Base-by-base conservation (phyloP, 2,113 vertebrate species). In the Brachionichthys hirsutus region DNA sequence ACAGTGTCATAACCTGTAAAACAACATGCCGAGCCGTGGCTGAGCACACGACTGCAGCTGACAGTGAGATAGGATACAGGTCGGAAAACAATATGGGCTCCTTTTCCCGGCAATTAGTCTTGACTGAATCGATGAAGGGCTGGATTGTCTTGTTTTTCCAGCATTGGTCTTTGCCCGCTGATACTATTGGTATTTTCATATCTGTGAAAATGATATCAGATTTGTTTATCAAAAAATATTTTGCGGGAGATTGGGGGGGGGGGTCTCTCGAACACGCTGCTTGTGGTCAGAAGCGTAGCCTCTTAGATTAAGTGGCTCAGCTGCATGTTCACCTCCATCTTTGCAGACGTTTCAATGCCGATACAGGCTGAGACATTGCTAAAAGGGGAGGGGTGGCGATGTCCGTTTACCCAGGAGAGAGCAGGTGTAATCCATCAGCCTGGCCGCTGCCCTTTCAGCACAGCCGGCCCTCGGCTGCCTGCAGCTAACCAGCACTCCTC, bases 281-380 rank as follows among this genome's bases (percentile, higher is more conserved):
- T 74, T 71, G 84, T 54, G 81, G 77, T 63, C n/a, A 57, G 78
- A 85, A 83, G 78, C 50, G 53, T 46, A 84, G 68, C 75, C 76
- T 73, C 71, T 77, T 78, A 82, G 89, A 89, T 90, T 82, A 91
- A 90, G 90, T 85, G 85, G 84, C 79, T 87, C 80, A 72, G 84
- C 82, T 78, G 75, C 81, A 44, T 74, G 82, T 87, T 86, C 83
- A 64, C 81, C 83, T 87, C 80, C 82, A 84, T 89, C 87, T 85
- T 89, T 82, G 82, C 76, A 89, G 86, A 87, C 85, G 51, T 89
- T 89, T 89, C 88, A 89, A 88, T 87, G 87, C 85, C 86, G 85
- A 78, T 86, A 83, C 82, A 81, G 85, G 79, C 88, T 73, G 84
- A 87, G 82, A 87, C 77, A 53, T 80, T 87, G 86, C 79, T 87